Evolutionary conservation across 2,888 invertebrate species (phyloP).

Genomic region (Esperia sulphurella): DNA sequence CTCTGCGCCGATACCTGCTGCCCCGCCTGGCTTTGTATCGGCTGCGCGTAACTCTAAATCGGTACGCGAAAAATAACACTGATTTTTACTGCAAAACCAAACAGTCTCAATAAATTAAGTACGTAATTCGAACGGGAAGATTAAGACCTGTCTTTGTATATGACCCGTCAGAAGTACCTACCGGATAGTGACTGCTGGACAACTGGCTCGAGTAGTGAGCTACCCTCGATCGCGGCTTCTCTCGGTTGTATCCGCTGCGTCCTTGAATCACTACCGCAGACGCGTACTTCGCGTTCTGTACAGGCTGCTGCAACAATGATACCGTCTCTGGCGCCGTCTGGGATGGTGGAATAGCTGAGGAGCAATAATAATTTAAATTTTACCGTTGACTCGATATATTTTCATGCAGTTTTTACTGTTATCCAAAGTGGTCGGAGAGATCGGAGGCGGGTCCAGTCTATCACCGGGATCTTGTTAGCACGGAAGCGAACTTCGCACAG

Average conservation of each 20-base stretch:
- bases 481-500: too few relatives aligned
- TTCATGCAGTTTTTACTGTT: too few relatives aligned
- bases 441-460: too few relatives aligned
- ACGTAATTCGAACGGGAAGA: too few relatives aligned
- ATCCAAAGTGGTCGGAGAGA: too few relatives aligned
- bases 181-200: constrained; percentile 38
- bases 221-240: constrained; percentile 52
- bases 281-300: constrained; percentile 57
- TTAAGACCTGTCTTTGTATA: neutral
- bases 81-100: neutral
- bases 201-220: constrained; percentile 42
- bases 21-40: constrained; percentile 22
- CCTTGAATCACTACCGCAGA: constrained; percentile 56
- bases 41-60: constrained; percentile 36
- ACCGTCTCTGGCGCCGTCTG: constrained; percentile 75
- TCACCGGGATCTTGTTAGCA: too few relatives aligned
- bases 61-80: too few relatives aligned
- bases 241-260: constrained; percentile 52
- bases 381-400: too few relatives aligned
- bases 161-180: neutral
- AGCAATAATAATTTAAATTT: neutral
- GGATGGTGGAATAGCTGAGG: constrained; percentile 58
- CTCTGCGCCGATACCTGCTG: constrained; percentile 15
- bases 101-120: neutral
- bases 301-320: constrained; percentile 65